Conservation (phyloP, 2,888 invertebrate species). For the Ornithoptera priamus region DNA sequence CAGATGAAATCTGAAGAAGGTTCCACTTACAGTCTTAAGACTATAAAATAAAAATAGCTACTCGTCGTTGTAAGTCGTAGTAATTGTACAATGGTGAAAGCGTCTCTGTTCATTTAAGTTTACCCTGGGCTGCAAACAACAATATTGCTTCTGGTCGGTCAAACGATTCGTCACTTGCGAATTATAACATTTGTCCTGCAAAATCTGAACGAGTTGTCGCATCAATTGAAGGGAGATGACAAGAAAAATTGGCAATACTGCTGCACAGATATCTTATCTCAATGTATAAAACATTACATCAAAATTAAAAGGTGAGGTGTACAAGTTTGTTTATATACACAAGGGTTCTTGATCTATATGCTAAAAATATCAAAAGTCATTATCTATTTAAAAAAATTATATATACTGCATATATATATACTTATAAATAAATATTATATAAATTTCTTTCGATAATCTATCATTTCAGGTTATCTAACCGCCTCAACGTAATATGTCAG, state of each 20-base stretch:
- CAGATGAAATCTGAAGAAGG: too few relatives aligned
- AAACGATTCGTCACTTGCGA: conserved; percentile 61
- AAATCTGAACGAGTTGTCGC: conserved; percentile 53
- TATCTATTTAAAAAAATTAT: not conserved
- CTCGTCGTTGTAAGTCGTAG: too few relatives aligned
- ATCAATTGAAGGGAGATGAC: conserved; percentile 45
- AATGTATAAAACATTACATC: conserved; percentile 62
- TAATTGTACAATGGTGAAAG: too few relatives aligned
- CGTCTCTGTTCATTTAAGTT: conserved; percentile 42
- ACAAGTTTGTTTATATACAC: not conserved
- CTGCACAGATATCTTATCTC: conserved; percentile 50
- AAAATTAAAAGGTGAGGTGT: conserved; percentile 56
- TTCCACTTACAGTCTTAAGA: too few relatives aligned
- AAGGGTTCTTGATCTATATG: not conserved
- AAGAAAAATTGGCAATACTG: conserved; percentile 48
- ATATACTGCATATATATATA: too few relatives aligned
- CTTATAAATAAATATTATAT: too few relatives aligned
- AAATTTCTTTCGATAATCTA: not conserved
- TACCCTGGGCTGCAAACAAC: conserved; percentile 66
- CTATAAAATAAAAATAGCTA: too few relatives aligned
- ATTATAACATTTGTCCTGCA: conserved; percentile 58
- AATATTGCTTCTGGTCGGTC: conserved; percentile 59
- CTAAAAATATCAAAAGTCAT: not conserved
- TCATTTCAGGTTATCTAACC: conserved; percentile 59
- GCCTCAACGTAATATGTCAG: conserved; percentile 61